Conservation (phyloP, 1,140 invertebrate genomes). For the Cotesia glomerata region DNA sequence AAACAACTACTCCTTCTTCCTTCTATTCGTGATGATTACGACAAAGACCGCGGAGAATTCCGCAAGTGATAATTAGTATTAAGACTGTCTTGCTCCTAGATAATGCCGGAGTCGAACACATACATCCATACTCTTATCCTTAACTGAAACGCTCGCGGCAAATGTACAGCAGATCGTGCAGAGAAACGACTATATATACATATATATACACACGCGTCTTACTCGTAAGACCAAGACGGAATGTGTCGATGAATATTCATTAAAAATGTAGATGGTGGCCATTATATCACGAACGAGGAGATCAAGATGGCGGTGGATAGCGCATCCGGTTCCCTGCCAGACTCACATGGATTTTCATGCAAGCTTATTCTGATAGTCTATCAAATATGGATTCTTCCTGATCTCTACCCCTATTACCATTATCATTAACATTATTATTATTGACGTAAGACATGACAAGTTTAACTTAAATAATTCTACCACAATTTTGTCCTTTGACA, state of each 20-base stretch:
- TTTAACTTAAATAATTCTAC: too few relatives aligned
- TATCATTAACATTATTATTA: too few relatives aligned
- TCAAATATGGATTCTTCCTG: too few relatives aligned
- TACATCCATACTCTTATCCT: background rate
- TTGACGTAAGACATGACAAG: too few relatives aligned
- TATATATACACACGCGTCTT: too few relatives aligned
- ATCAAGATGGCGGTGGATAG: constrained; percentile 38
- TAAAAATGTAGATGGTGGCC: constrained; percentile 38
- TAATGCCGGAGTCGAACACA: background rate
- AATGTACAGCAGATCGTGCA: background rate
- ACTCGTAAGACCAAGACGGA: background rate
- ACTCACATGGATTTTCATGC: too few relatives aligned
- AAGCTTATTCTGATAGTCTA: background rate
- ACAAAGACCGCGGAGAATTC: background rate
- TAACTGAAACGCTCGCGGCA: too few relatives aligned
- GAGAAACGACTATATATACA: background rate
- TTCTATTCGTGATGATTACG: too few relatives aligned
- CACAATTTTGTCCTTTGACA: too few relatives aligned
- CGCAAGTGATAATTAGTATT: background rate
- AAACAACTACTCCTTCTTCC: background rate
- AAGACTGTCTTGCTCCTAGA: background rate
- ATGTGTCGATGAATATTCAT: constrained; percentile 44
- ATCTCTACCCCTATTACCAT: too few relatives aligned
- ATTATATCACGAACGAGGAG: constrained; percentile 35
- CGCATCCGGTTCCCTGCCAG: constrained; percentile 13